A percentile compares a stretch with the other conserved stretches of the same genome.
These are phyloP conservation scores for Spinus olivaceus DNA, from an alignment of 2,797 vertebrate species.

Conservation along the genomic window DNA sequence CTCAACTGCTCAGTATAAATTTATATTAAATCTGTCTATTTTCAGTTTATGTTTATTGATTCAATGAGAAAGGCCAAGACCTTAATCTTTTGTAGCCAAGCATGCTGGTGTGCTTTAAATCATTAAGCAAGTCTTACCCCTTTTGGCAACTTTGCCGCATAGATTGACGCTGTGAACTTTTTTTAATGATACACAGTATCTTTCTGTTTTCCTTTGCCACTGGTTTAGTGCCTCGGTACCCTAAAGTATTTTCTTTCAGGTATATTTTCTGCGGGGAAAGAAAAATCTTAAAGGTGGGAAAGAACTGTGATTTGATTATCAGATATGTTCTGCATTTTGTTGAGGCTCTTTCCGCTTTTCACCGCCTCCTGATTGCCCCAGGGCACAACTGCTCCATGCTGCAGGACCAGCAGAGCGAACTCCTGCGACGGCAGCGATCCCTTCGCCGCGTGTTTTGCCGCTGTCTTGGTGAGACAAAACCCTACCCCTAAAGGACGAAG, in stretches of 20 bases:
- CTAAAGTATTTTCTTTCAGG: not conserved
- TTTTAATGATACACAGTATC: not conserved
- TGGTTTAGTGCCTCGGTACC: not conserved
- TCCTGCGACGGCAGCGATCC: not conserved
- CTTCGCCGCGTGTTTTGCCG: not conserved
- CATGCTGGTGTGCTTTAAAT: not conserved
- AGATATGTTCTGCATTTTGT: not conserved
- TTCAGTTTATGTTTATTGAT: not conserved
- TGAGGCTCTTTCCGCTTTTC: not conserved
- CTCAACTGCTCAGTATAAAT: not conserved
- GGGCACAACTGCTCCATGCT: not conserved
- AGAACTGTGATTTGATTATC: not conserved
- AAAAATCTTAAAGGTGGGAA: not conserved
- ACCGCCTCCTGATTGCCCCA: not conserved
- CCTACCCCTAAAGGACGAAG: not conserved
- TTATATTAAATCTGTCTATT: not conserved
- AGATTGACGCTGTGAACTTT: not conserved
- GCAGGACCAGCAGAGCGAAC: not conserved
- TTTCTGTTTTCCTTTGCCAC: not conserved
- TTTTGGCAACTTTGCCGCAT: not conserved
- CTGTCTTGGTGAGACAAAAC: not conserved
- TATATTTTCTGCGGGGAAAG: not conserved
- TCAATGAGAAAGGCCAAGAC: not conserved
- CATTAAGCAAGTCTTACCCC: not conserved
- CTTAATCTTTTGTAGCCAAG: not conserved